Conservation (phyloP, 2,113 vertebrate species). For the Tragelaphus strepsiceros region DNA sequence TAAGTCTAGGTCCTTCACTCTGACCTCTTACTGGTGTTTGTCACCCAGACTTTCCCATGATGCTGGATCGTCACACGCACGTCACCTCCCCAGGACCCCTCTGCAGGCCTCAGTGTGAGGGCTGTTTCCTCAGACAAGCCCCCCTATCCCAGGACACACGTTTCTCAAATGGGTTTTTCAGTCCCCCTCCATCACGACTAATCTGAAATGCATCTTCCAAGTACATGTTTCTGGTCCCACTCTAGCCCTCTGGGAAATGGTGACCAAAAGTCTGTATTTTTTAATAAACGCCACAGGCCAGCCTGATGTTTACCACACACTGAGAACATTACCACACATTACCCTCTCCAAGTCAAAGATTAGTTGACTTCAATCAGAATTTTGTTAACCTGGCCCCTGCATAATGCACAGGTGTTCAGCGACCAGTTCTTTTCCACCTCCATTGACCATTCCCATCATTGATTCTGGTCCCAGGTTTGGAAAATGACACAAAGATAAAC, state of each 20-base stretch:
- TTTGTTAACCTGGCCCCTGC: rapidly evolving
- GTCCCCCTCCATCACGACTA: not conserved
- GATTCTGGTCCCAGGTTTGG: not conserved
- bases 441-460: not conserved
- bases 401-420: rapidly evolving
- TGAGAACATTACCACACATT: not conserved
- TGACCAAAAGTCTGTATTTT: not conserved
- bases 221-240: not conserved
- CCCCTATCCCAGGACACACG: rapidly evolving
- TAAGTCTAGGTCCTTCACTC: not conserved
- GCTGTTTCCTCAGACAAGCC: not conserved
- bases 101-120: not conserved
- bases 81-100: not conserved
- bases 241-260: not conserved
- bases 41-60: rapidly evolving
- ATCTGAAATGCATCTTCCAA: not conserved
- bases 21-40: rapidly evolving
- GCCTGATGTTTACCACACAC: rapidly evolving
- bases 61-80: rapidly evolving
- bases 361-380: rapidly evolving
- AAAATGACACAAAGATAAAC: not conserved
- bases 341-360: not conserved
- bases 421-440: not conserved
- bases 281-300: not conserved
- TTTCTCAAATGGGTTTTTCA: not conserved